A percentile compares a stretch with the other conserved stretches of the same genome.
phyloP scores from a whole-genome alignment of 2,113 vertebrate species.

The Mirza zaza region DNA sequence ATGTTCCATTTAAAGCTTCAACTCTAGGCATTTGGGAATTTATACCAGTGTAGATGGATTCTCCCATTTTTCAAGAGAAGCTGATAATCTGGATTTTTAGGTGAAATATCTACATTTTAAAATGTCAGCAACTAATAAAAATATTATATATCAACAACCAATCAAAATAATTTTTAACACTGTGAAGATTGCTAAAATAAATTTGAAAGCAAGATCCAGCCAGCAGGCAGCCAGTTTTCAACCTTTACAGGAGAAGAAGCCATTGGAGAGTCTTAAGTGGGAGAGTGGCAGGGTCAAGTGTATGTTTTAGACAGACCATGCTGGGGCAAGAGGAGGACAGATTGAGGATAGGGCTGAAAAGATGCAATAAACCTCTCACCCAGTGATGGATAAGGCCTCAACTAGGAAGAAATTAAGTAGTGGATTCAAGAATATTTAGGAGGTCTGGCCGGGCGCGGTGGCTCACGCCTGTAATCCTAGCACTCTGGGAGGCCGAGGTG shows the following conservation, averaged over 20 bases:
- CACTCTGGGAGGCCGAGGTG: too few species aligned
- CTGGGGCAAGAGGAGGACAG: neutral
- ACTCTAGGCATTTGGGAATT: neutral
- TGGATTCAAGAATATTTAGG: neutral
- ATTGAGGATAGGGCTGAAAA: neutral
- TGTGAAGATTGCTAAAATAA: neutral
- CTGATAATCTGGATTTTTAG: neutral
- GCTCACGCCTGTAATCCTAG: too few species aligned
- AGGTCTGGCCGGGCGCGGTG: too few species aligned
- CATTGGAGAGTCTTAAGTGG: neutral
- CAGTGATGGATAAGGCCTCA: neutral
- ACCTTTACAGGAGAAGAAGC: neutral
- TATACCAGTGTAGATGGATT: neutral
- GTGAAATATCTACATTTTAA: neutral
- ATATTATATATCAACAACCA: neutral
- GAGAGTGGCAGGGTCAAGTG: neutral
- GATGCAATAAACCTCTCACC: neutral
- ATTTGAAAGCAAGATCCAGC: neutral
- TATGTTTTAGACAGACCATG: neutral
- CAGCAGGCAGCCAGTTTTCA: neutral
- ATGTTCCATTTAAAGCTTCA: neutral
- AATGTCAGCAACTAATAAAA: neutral
- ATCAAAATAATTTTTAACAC: neutral
- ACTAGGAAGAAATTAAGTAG: constrained; percentile 18
- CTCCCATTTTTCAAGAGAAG: neutral